These are phyloP conservation scores for Hoplias malabaricus DNA, from an alignment of 2,113 vertebrate genomes.

Conservation along the genomic window DNA sequence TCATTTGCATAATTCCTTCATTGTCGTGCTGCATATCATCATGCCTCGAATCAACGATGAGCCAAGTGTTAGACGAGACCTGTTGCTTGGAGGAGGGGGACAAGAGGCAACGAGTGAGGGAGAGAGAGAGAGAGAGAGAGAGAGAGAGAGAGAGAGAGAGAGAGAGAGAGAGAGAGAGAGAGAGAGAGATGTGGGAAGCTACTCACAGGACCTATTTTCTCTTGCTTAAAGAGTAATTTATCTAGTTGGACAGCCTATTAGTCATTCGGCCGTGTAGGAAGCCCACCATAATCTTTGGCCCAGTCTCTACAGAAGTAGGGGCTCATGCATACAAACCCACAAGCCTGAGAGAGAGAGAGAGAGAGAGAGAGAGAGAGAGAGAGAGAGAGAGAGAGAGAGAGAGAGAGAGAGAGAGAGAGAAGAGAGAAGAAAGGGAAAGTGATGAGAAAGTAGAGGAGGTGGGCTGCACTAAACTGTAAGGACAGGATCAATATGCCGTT, in stretches of 20 bases:
- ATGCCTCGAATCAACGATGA: constrained; percentile 40
- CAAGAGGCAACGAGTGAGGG: neutral
- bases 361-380: neutral
- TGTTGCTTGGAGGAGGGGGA: constrained; percentile 60
- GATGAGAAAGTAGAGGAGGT: constrained; percentile 57
- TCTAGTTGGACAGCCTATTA: constrained; percentile 76
- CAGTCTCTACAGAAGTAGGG: constrained; percentile 22
- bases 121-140: constrained; percentile 33
- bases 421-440: constrained; percentile 40
- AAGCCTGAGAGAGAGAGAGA: neutral
- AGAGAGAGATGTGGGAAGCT: constrained; percentile 59
- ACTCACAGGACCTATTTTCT: constrained; percentile 72
- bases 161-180: constrained; percentile 21
- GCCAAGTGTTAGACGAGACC: constrained; percentile 51
- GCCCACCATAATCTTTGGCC: constrained; percentile 39
- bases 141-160: constrained; percentile 31
- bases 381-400: neutral
- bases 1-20: constrained; percentile 71
- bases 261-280: constrained; percentile 69
- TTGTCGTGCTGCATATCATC: constrained; percentile 62
- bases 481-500: constrained; percentile 75
- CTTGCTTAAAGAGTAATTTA: constrained; percentile 76
- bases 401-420: constrained; percentile 55
- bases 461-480: constrained; percentile 65
- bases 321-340: constrained; percentile 12